Evolutionary conservation across 2,888 invertebrate species (phyloP), one percentile per base, ranked within the genome.

Genomic region (Pristionchus exspectatus): DNA sequence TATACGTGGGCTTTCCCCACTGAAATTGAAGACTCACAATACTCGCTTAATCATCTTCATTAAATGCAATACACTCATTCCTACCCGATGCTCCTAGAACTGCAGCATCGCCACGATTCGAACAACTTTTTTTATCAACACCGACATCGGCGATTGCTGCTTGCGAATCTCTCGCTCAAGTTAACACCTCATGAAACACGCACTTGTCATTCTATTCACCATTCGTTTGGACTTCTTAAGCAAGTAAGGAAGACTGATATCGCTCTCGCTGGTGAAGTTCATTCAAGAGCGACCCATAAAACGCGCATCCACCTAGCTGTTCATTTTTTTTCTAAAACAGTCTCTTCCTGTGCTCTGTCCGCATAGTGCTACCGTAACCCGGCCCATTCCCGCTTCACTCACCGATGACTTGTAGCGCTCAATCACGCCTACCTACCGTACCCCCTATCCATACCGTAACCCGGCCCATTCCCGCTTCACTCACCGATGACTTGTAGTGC

Each of bases 401-500:
- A 93, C 93, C 94, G 7, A 92, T 93, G 96, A 99, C 97, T 97
- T 99, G 99, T 95, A 99, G 98, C 84, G 98, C 98, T 18, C 44
- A 44, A 56, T 56, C 56, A 12, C 12, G n/a, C n/a, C n/a, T n/a
- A n/a, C n/a, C n/a, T n/a, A n/a, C n/a, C n/a, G n/a, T n/a, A n/a
- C 56, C 56, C 56, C 56, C 56, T 2, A 18, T 2, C n/a, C n/a
- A n/a, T 66, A 24, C 24, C 66, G 2, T 66, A 66, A 66, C 27
- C 66, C 66, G 5, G 2, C 33, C 18, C 33, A 2, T 33, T 18
- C 7, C 72, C 14, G 72, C 21, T 77, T 77, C 81, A 81, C 84
- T 59, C 84, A 93, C 93, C 94, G 7, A 92, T 93, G 96, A 99
- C 97, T 97, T 99, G 99, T 95, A 99, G 98, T 84, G 98, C 98